Conservation (phyloP, 2,888 invertebrate genomes). For the Lumbricus terrestris region DNA sequence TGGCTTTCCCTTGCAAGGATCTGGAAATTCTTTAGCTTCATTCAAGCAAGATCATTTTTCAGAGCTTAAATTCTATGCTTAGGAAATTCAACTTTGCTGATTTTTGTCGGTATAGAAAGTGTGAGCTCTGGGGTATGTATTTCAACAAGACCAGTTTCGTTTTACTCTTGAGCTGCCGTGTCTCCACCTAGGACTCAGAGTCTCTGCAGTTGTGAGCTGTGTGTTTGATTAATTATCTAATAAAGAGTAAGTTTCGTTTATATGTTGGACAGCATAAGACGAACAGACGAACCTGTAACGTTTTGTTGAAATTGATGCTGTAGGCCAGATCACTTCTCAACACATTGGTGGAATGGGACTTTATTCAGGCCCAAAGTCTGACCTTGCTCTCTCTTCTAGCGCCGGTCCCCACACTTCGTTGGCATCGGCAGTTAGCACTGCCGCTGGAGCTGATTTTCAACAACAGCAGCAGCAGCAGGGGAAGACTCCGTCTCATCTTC, state of each 20-base stretch:
- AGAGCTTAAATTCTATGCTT: neutral
- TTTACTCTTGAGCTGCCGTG: neutral
- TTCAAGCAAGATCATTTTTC: neutral
- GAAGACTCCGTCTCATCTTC: neutral
- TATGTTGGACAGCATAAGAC: neutral
- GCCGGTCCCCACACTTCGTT: constrained; percentile 8
- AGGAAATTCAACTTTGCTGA: neutral
- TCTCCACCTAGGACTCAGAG: neutral
- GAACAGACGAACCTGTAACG: neutral
- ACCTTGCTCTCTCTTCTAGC: neutral
- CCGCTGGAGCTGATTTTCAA: neutral
- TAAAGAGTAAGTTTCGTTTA: neutral
- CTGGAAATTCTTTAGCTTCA: no score
- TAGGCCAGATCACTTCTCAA: neutral
- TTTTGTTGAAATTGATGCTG: neutral
- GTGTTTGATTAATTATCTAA: neutral
- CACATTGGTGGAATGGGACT: constrained; percentile 13
- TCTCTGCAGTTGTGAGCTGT: neutral
- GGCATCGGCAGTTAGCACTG: neutral
- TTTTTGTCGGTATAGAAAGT: neutral
- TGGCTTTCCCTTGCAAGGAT: neutral
- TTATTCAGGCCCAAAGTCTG: constrained; percentile 4
- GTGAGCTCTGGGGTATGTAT: neutral
- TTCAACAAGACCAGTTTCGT: neutral
- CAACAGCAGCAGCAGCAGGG: constrained; percentile 25